phyloP scores from a whole-genome alignment of 2,113 vertebrate species.

The Cheirogaleus medius region DNA sequence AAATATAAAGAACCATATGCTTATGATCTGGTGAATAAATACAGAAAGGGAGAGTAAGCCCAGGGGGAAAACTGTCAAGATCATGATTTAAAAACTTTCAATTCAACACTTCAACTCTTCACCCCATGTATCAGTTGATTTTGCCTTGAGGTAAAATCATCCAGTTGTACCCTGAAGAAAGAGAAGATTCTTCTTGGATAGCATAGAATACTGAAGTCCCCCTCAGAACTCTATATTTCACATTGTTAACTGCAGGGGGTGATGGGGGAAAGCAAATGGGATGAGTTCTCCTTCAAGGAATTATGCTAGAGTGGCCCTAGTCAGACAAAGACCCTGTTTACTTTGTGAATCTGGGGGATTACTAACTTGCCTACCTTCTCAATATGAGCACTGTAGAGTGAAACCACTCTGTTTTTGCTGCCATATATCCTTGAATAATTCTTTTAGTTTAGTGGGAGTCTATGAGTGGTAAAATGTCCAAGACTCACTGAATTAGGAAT shows the following conservation, averaged over 20 bases:
- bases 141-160: background rate
- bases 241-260: background rate
- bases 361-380: background rate
- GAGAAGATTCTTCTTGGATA: background rate
- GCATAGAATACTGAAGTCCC: background rate
- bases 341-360: background rate
- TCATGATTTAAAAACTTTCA: background rate
- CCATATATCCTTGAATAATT: background rate
- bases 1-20: background rate
- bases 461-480: background rate
- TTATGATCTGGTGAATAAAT: background rate
- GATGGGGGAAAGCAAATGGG: background rate
- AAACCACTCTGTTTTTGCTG: background rate
- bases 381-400: background rate
- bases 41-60: background rate
- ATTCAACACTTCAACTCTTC: background rate
- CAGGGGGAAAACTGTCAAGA: background rate
- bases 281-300: background rate
- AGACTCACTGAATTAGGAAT: constrained; percentile 6
- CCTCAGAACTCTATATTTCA: background rate
- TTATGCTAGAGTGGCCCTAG: background rate
- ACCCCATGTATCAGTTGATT: background rate
- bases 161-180: background rate
- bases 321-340: background rate
- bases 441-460: background rate